Base-by-base conservation (phyloP, 2,113 vertebrate genomes). In the Xenopus borealis region DNA sequence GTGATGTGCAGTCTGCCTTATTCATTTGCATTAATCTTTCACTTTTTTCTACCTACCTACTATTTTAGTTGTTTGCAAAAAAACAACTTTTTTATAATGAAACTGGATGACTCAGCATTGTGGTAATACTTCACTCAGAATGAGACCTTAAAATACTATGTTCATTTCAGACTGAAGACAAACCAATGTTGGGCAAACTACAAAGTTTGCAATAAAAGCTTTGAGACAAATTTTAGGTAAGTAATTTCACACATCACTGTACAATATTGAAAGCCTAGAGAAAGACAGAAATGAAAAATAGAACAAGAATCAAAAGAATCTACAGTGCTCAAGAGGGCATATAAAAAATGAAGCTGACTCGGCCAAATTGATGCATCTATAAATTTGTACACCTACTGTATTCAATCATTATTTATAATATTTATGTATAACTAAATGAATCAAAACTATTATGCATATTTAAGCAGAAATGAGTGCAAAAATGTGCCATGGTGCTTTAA, bases 191-290 rank as follows among this genome's bases (percentile, higher is more conserved):
- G 73, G 73, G 45, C 67, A 62, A 76, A 76, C 73, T 69, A 76
- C 73, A 76, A 69, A 69, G 66, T 69, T 76, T 76, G 66, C 66
- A 76, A 76, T 76, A 76, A 76, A 76, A 63, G 73, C 66, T 63
- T 57, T 23, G 73, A 76, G 73, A 76, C 73, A 69, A 69, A 55
- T 76, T 76, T 76, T 76, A 76, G 73, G 73, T 76, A 69, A 68
- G 73, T 76, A 76, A 76, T 76, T 76, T 76, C 73, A 76, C 73
- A 76, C 73, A 69, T 76, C 73, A 69, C 73, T 76, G 73, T 76
- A 76, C 73, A 76, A 76, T 76, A 76, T 69, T 76, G 73, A 76
- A 76, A 69, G 73, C 46, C 59, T 53, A 53, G 46, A 69, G 62
- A 52, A 69, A 69, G 66, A 76, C 73, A 76, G 66, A 58, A 50